Evolutionary conservation across 2,797 vertebrate genomes (phyloP), one percentile per base, ranked within the genome.

Genomic region (Peromyscus nudipes): DNA sequence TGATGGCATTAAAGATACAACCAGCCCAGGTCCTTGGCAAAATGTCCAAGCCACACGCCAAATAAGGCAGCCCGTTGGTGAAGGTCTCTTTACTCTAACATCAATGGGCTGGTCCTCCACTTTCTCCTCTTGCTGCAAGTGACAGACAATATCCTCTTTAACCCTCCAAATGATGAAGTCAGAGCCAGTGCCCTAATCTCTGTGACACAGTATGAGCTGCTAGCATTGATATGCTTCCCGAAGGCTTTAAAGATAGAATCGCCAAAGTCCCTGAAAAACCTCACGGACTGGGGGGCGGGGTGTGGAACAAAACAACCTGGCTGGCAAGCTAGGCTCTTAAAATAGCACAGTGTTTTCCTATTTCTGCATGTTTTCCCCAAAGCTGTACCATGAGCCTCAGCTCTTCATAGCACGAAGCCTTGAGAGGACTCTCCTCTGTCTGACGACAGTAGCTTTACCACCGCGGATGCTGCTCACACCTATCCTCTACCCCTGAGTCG

Each of bases 191-290:
- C 69, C 75, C 71, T 89, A 84, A 37, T 80, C 57, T 34, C 69
- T 52, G 46, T n/a, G 71, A 65, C 71, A 62, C 90, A 62, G 82
- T 9, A 4, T 4, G 34, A 88, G 80, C 14, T 5, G 34, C 43
- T 86, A 83, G 73, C 43, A 92, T 19, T 34, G 4, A 64, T 4
- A 55, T 6, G 43, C 55, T 57, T 83, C 76, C 94, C 31, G 88
- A 83, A 67, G 46, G 34, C 17, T 49, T 17, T 2, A 6, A 46
- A 27, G 37, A 37, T 9, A 12, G 34, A 89, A 49, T 2, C 37
- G 49, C 71, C 79, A 71, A 77, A 62, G 82, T 52, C n/a, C 80
- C n/a, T 25, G n/a, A 76, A 82, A 85, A 83, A 37, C 79, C 79
- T 94, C 91, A 23, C 34, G 67, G 81, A 23, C 27, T 1, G 34